Conservation (phyloP, 2,797 vertebrate species). For the Pantherophis alleghaniensis region DNA sequence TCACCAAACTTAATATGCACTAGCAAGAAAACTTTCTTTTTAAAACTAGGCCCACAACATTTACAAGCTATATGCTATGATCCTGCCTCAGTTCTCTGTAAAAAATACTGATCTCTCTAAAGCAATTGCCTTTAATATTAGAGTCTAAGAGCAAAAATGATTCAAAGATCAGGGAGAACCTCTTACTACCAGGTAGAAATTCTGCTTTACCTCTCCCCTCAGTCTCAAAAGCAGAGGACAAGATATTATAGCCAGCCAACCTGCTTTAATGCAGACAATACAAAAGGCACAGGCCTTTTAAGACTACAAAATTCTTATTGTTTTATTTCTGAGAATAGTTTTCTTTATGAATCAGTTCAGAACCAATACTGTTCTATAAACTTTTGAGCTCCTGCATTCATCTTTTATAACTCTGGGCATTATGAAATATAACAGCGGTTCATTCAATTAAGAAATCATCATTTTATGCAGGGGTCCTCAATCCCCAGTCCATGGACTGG, state of each 20-base stretch:
- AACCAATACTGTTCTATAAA: neutral
- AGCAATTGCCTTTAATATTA: neutral
- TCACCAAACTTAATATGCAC: neutral
- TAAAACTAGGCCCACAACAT: neutral
- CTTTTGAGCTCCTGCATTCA: neutral
- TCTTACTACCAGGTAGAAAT: neutral
- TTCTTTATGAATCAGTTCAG: neutral
- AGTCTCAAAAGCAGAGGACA: neutral
- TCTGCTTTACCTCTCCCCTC: neutral
- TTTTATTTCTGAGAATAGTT: neutral
- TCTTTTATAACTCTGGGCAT: neutral
- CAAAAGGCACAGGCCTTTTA: neutral
- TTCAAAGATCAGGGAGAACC: neutral
- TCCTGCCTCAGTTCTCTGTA: neutral
- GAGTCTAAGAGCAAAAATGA: neutral
- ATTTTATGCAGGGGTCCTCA: neutral
- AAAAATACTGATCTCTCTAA: neutral
- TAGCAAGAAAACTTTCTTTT: neutral
- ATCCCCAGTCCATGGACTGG: neutral
- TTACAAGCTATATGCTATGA: neutral
- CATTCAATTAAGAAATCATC: neutral
- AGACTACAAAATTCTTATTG: neutral
- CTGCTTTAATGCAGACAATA: neutral
- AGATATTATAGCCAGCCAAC: neutral
- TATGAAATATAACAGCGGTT: neutral